A percentile compares a stretch with the other conserved stretches of the same genome.
Evolutionary conservation across 2,797 vertebrate species (phyloP).

Genomic region (Pachyuromys duprasi): DNA sequence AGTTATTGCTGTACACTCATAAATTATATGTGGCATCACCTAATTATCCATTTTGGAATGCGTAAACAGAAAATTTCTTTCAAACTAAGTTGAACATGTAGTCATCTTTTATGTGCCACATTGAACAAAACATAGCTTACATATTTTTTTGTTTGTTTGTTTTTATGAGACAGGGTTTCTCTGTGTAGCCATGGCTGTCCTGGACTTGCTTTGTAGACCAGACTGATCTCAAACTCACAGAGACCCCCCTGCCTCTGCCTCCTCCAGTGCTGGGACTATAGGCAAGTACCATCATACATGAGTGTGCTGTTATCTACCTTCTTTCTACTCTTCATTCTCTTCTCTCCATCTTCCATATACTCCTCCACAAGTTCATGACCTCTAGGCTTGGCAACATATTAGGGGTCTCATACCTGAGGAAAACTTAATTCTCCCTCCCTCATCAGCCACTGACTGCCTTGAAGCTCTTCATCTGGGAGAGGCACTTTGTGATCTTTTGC

Average conservation of each 20-base stretch:
- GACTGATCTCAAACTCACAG: too few relatives aligned
- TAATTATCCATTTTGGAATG: neutral
- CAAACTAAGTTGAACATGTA: neutral
- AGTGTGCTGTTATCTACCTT: neutral
- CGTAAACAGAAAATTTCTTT: conserved; percentile 4
- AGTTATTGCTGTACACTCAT: neutral
- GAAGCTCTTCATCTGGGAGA: neutral
- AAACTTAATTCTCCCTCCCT: neutral
- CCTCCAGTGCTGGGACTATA: too few relatives aligned
- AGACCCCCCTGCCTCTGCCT: too few relatives aligned
- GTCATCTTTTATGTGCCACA: neutral
- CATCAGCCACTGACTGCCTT: neutral
- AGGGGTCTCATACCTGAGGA: neutral
- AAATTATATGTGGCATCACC: neutral
- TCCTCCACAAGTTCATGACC: too few relatives aligned
- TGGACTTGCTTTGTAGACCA: too few relatives aligned
- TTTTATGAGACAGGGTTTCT: too few relatives aligned
- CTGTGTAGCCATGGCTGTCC: too few relatives aligned
- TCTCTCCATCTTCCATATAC: neutral
- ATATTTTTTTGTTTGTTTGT: neutral
- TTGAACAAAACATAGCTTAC: neutral
- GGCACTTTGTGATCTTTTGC: neutral
- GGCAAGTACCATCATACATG: too few relatives aligned
- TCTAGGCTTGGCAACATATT: neutral
- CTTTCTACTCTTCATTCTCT: neutral